phyloP scores from a whole-genome alignment of 2,888 invertebrate genomes.

The Trachelus iudaicus region DNA sequence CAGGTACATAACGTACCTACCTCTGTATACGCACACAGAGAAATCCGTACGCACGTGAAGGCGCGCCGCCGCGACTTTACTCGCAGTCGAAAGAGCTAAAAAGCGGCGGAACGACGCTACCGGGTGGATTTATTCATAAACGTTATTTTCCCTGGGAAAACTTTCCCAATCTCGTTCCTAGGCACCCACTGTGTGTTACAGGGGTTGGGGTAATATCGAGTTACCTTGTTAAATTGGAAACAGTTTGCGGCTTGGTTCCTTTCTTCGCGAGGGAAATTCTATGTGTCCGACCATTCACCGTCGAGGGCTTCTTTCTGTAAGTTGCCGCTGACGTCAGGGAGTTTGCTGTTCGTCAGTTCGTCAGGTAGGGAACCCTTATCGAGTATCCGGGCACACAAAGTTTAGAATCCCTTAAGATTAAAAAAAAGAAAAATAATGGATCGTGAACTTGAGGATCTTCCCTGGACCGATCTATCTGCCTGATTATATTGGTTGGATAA shows the following conservation, averaged over 20 bases:
- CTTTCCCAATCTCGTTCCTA: slow-evolving; percentile 52
- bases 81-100: neutral
- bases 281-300: neutral
- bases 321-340: neutral
- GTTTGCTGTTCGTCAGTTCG: neutral
- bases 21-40: neutral
- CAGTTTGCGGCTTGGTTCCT: slow-evolving; percentile 34
- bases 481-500: neutral
- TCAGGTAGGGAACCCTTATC: neutral
- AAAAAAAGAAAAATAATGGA: neutral
- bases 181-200: neutral
- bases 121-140: slow-evolving; percentile 50
- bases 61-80: too few species aligned
- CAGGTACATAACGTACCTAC: neutral
- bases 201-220: slow-evolving; percentile 49
- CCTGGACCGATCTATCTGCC: neutral
- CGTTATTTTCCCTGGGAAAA: slow-evolving; percentile 47
- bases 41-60: neutral
- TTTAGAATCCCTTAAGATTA: too few species aligned
- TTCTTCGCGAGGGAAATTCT: neutral
- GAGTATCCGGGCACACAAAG: neutral
- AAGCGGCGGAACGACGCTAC: neutral
- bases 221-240: slow-evolving; percentile 57
- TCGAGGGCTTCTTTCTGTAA: neutral
- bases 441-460: neutral